Evolutionary conservation across 2,113 vertebrate genomes (phyloP).

Genomic region (Nettapus auritus): DNA sequence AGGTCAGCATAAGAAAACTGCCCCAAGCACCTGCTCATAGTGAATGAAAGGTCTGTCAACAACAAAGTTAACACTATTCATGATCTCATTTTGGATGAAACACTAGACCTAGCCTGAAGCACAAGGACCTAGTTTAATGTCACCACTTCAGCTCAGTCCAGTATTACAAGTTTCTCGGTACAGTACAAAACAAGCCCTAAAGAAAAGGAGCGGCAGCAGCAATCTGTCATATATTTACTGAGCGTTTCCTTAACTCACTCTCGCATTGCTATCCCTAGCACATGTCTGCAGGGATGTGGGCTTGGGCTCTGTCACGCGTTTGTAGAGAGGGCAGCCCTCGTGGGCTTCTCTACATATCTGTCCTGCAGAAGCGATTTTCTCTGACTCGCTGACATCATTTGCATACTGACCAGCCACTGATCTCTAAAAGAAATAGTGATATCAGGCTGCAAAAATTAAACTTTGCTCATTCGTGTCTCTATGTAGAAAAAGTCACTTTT

Average conservation of each 20-base stretch:
- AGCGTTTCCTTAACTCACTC: slow-evolving; percentile 1
- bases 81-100: slow-evolving; percentile 14
- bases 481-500: not conserved
- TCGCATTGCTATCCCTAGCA: not conserved
- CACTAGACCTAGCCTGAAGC: not conserved
- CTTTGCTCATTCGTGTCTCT: not conserved
- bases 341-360: not conserved
- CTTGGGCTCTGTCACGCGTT: accelerated
- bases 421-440: not conserved
- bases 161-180: not conserved
- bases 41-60: not conserved
- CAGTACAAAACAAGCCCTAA: not conserved
- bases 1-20: not conserved
- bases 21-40: not conserved
- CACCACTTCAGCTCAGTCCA: slow-evolving; percentile 5
- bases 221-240: slow-evolving; percentile 31
- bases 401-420: not conserved
- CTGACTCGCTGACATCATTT: not conserved
- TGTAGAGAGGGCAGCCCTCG: accelerated
- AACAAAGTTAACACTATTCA: not conserved
- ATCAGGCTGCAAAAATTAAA: not conserved
- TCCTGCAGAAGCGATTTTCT: not conserved
- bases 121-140: slow-evolving; percentile 19
- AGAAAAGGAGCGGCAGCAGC: slow-evolving; percentile 42
- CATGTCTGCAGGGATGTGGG: accelerated